These are phyloP conservation scores for Eupithecia abbreviata DNA, from an alignment of 2,888 invertebrate genomes.

Conservation along the genomic window DNA sequence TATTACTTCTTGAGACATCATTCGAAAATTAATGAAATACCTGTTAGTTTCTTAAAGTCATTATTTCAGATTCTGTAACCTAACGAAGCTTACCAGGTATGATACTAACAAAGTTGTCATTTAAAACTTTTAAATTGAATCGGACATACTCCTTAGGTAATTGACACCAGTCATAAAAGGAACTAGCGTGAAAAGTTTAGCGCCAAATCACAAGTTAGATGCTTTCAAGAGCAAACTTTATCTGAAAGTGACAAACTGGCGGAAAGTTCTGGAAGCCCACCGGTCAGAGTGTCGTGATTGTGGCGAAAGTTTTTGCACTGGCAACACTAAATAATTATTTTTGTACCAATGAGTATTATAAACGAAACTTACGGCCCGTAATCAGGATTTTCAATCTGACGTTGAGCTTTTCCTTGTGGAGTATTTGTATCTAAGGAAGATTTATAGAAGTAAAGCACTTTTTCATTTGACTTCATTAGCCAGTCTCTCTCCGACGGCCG, in stretches of 20 bases:
- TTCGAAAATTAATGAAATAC: too few relatives aligned
- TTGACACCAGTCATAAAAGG: constrained; percentile 63
- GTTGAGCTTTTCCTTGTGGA: neutral
- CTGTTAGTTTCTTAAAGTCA: too few relatives aligned
- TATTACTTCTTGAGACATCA: too few relatives aligned
- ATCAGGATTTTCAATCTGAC: neutral
- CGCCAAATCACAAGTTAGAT: constrained; percentile 43
- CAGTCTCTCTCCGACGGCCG: neutral
- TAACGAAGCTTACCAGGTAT: neutral
- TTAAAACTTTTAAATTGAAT: constrained; percentile 48
- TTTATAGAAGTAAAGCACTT: neutral
- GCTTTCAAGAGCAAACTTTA: constrained; percentile 57
- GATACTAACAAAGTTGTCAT: constrained; percentile 29
- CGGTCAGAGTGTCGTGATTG: constrained; percentile 33
- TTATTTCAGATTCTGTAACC: too few relatives aligned
- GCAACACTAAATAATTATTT: constrained; percentile 14
- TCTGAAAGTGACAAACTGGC: constrained; percentile 61
- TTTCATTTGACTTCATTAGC: neutral
- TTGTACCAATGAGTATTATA: neutral
- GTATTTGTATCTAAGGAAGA: neutral
- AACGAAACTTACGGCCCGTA: neutral
- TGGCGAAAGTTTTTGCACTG: constrained; percentile 21
- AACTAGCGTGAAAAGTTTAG: constrained; percentile 50
- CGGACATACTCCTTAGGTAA: constrained; percentile 56
- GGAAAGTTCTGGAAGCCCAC: constrained; percentile 30